Conservation (phyloP, 2,888 invertebrate genomes). For the Oconnorella tubifera region DNA sequence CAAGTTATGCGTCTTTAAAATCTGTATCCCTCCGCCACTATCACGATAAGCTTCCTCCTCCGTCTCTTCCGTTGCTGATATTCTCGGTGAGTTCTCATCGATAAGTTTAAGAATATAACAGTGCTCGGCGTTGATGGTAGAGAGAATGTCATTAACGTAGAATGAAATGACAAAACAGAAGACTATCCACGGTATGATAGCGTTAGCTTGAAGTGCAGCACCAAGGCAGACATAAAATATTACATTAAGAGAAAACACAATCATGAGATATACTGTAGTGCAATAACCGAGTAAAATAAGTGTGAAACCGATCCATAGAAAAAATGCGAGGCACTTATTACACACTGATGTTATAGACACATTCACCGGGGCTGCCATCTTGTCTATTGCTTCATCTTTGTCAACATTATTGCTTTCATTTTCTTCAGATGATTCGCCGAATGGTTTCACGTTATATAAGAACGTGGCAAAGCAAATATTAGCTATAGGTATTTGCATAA, state of each 20-base stretch:
- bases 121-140: constrained; percentile 31
- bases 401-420: constrained; percentile 1
- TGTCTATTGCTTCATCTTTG: background rate
- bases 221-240: constrained; percentile 33
- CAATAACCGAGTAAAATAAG: constrained; percentile 35
- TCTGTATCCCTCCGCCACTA: constrained; percentile 25
- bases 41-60: constrained; percentile 32
- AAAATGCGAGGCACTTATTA: constrained; percentile 9
- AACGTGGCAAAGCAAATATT: constrained; percentile 31
- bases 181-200: constrained; percentile 34
- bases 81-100: constrained; percentile 38
- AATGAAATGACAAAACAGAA: constrained; percentile 24
- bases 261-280: constrained; percentile 31
- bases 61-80: constrained; percentile 35
- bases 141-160: constrained; percentile 34
- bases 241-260: constrained; percentile 32
- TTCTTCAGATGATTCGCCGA: constrained; percentile 15
- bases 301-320: constrained; percentile 33
- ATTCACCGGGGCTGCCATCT: no score
- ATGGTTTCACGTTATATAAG: constrained; percentile 24
- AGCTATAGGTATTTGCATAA: constrained; percentile 33
- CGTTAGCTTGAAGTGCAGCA: constrained; percentile 27
- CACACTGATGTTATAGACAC: background rate
- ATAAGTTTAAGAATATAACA: constrained; percentile 35
- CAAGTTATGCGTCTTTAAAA: constrained; percentile 37